Evolutionary conservation across 1,140 invertebrate species (phyloP), one percentile per base, ranked within the genome.

Genomic region (Drosophila nannoptera): DNA sequence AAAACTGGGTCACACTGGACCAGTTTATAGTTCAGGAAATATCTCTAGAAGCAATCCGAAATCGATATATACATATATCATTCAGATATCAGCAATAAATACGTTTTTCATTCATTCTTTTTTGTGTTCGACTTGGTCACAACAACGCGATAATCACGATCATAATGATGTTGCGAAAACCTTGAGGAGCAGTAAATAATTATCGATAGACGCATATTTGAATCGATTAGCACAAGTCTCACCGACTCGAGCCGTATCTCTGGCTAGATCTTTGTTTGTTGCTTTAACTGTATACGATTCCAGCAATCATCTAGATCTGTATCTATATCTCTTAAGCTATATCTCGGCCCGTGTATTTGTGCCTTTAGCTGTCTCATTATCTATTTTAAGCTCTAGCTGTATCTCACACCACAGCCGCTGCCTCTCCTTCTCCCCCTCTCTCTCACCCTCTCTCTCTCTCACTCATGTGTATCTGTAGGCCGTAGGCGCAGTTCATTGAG

Each of bases 401-500:
- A 46, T 46, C 8, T 46, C 4, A 0, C 5, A 5, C 22, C 5
- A 5, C 11, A 42, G 11, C n/a, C 12, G 11, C 11, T 12, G 29
- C 22, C 16, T 45, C 2, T 45, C 16, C 9, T 6, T 45, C 12
- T 4, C 7, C 0, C 8, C 22, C 3, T 22, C 16, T 8, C 14
- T 16, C 5, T n/a, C 5, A 1, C 11, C 6, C 35, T 36, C 43
- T 45, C 7, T 22, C 8, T 45, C 43, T 45, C 43, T 3, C 16
- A 22, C 14, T 12, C 5, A 9, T n/a, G n/a, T 46, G 31, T 58
- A 46, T 11, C 7, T 46, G 7, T 48, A 49, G 35, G 69, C 75
- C 54, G 61, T 83, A 83, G 80, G 72, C 75, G 46, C 60, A 82
- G 80, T 83, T 83, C 78, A 83, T 73, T 83, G 78, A 83, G 78